Evolutionary conservation across 2,113 vertebrate genomes (phyloP), one percentile per base, ranked within the genome.

Genomic region (Hiodon alosoides): DNA sequence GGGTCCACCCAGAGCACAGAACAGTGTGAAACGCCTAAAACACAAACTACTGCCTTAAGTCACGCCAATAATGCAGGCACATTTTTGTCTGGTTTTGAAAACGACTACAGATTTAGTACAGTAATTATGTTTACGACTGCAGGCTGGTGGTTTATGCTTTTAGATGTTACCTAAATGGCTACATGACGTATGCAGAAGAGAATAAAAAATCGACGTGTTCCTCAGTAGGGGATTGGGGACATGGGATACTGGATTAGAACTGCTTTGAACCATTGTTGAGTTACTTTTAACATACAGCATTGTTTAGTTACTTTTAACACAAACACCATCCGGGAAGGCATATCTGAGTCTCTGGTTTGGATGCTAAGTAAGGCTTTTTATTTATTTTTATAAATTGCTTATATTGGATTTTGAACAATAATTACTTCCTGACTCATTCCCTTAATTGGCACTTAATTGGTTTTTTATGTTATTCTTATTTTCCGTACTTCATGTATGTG

Each of bases 391-490:
- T 58, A 67, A 31, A 76, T 71, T 66, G 69, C 73, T 78, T 73
- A 71, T 76, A 72, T 77, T 73, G 50, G 78, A 81, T 85, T 72
- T 79, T 69, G 54, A 72, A 62, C 75, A 78, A 74, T 79, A 77
- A 81, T 77, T 79, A 17, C 69, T 81, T 79, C 73, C 80, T 77
- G 60, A 78, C 62, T 17, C 79, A 71, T 50, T 69, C 14, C 17
- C 31, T 59, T 78, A 76, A 82, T 81, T 76, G 48, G 64, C 31
- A 76, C 65, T 68, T 68, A 3, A n/a, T 5, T 46, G 76, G 67
- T 74, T 79, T 31, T 75, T 67, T 50, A 78, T 67, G 17, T n/a
- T 6, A 66, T 77, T 80, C 78, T 80, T 65, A 52, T 62, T 72
- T 16, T 54, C 52, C 55, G 57, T 8, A 62, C 31, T 71, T 75